A percentile compares a stretch with the other conserved stretches of the same genome.
Conservation (phyloP, 2,888 invertebrate genomes). For the Sarcophaga rosellei region DNA sequence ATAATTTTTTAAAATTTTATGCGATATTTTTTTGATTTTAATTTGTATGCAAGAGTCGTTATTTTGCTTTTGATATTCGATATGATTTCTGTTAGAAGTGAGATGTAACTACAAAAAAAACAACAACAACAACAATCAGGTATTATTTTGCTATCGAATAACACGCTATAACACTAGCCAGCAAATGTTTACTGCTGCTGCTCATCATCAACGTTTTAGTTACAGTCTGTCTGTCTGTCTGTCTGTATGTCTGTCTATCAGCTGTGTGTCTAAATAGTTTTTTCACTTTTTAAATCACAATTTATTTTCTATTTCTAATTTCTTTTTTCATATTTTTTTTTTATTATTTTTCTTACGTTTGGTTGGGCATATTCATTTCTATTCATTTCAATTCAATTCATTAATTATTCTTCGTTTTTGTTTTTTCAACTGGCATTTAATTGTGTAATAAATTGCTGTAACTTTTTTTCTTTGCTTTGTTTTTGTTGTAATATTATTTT, state of each 20-base stretch:
- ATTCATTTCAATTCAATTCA: slow-evolving; percentile 24
- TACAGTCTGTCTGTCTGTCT: neutral
- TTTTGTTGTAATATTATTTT: neutral
- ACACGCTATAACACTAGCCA: neutral
- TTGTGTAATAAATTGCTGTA: slow-evolving; percentile 6
- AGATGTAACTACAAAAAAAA: slow-evolving; percentile 7
- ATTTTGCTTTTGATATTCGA: slow-evolving; percentile 1
- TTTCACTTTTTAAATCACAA: neutral
- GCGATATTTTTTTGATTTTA: neutral
- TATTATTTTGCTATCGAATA: slow-evolving; percentile 26
- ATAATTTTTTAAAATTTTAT: too few species aligned
- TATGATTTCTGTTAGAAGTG: slow-evolving; percentile 7
- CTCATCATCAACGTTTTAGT: neutral
- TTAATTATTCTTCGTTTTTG: slow-evolving; percentile 5
- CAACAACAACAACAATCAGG: neutral
- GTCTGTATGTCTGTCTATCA: neutral
- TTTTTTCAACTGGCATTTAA: slow-evolving; percentile 6
- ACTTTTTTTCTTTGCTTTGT: neutral
- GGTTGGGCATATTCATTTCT: neutral
- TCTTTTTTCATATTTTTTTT: neutral
- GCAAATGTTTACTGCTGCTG: neutral
- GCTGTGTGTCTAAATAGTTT: neutral
- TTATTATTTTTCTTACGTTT: neutral
- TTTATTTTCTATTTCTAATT: slow-evolving; percentile 31
- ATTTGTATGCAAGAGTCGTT: neutral